These are phyloP conservation scores for Astropecten irregularis DNA, from an alignment of 53 echinoderm and acorn worm species.

Conservation along the genomic window DNA sequence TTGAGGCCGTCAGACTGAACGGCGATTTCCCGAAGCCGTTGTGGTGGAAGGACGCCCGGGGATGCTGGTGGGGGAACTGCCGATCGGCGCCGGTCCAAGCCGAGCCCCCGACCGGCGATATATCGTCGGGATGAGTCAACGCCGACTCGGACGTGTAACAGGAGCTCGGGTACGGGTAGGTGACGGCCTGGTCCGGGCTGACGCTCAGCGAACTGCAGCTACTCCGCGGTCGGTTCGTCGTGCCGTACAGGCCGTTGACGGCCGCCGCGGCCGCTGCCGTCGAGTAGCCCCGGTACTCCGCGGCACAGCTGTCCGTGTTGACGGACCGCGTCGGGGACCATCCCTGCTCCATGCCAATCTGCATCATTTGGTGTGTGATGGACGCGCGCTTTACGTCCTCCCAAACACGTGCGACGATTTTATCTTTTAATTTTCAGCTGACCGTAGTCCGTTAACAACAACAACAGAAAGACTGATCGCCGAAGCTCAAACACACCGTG, in stretches of 20 bases:
- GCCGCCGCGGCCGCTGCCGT: constrained; percentile 53
- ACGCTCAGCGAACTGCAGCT: constrained; percentile 61
- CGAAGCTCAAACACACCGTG: no score
- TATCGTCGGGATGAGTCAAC: constrained; percentile 47
- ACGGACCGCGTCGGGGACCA: constrained; percentile 73
- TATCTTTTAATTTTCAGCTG: no score
- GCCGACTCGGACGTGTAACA: constrained; percentile 38
- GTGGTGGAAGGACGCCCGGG: constrained; percentile 65
- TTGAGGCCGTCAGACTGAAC: constrained; percentile 43
- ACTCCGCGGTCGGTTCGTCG: constrained; percentile 34
- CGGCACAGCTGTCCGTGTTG: constrained; percentile 80
- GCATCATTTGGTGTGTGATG: constrained; percentile 63
- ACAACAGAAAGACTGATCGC: no score
- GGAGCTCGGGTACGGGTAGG: constrained; percentile 46
- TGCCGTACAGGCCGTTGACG: constrained; percentile 81
- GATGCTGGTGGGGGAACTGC: constrained; percentile 61
- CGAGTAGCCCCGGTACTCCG: constrained; percentile 81
- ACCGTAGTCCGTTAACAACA: no score
- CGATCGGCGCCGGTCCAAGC: constrained; percentile 60
- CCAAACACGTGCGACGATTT: no score
- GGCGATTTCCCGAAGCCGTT: constrained; percentile 67
- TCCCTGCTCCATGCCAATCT: constrained; percentile 82
- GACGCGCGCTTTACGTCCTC: background rate
- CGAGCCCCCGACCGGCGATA: constrained; percentile 58
- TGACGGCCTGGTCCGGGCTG: constrained; percentile 61